Evolutionary conservation across 2,113 vertebrate genomes (phyloP).

Genomic region (Herpetotheres cachinnans): DNA sequence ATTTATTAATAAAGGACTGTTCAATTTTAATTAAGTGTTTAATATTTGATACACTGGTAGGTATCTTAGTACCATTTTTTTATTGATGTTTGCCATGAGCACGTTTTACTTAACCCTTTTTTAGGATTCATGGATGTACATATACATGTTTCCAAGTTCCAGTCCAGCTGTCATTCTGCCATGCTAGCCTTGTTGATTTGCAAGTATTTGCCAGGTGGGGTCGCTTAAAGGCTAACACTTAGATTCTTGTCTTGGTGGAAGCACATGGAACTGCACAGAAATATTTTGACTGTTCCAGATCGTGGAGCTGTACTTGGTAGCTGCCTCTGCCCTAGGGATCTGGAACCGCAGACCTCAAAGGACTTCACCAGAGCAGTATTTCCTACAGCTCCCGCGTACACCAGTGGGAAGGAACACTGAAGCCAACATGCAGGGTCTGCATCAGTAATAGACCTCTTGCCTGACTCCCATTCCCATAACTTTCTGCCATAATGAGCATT

Average conservation of each 20-base stretch:
- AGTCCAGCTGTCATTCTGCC: not conserved
- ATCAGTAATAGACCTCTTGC: accelerated
- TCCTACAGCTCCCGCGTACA: not conserved
- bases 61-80: not conserved
- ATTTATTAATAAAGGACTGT: not conserved
- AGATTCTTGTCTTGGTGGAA: not conserved
- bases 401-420: accelerated
- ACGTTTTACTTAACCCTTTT: not conserved
- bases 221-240: not conserved
- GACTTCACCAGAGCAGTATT: not conserved
- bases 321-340: not conserved
- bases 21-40: not conserved
- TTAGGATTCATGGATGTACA: not conserved
- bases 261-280: not conserved
- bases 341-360: too few relatives aligned
- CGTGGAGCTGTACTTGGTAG: too few relatives aligned
- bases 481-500: not conserved
- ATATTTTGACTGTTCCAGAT: not conserved
- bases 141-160: too few relatives aligned
- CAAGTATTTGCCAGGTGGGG: not conserved
- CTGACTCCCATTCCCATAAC: not conserved
- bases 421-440: not conserved
- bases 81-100: not conserved
- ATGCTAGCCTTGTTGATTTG: too few relatives aligned
- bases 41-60: not conserved